Conservation (phyloP, 2,888 invertebrate species). For the Xestobium rufovillosum region DNA sequence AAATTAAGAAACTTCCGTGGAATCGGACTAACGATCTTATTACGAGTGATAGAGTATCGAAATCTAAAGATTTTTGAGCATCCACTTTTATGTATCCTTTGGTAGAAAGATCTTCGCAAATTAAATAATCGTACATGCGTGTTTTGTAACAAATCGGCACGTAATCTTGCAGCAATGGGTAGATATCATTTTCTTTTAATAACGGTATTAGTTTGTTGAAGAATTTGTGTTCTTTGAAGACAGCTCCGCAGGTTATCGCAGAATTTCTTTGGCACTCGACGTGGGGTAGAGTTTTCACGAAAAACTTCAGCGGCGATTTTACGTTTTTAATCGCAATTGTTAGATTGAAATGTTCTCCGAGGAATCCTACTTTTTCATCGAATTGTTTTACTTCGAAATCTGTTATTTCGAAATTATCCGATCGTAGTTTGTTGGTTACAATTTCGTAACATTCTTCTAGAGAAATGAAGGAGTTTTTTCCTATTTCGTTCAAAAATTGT, state of each 20-base stretch:
- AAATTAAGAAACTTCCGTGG: neutral
- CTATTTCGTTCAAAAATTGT: too few relatives aligned
- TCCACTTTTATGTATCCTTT: neutral
- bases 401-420: neutral
- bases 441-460: neutral
- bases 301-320: neutral
- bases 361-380: neutral
- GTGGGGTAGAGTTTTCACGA: neutral
- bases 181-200: neutral
- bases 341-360: slow-evolving; percentile 1
- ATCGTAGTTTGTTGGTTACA: neutral
- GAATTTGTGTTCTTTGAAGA: neutral
- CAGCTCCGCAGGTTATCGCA: neutral
- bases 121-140: neutral
- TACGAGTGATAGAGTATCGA: neutral
- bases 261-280: neutral
- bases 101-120: neutral
- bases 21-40: neutral
- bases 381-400: neutral
- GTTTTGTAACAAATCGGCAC: neutral
- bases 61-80: neutral
- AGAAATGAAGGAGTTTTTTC: neutral
- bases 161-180: neutral
- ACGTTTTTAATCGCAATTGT: neutral
- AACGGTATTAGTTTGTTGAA: neutral